These are phyloP conservation scores for Drepanosiphum platanoidis DNA, from an alignment of 2,888 invertebrate species.

Conservation along the genomic window DNA sequence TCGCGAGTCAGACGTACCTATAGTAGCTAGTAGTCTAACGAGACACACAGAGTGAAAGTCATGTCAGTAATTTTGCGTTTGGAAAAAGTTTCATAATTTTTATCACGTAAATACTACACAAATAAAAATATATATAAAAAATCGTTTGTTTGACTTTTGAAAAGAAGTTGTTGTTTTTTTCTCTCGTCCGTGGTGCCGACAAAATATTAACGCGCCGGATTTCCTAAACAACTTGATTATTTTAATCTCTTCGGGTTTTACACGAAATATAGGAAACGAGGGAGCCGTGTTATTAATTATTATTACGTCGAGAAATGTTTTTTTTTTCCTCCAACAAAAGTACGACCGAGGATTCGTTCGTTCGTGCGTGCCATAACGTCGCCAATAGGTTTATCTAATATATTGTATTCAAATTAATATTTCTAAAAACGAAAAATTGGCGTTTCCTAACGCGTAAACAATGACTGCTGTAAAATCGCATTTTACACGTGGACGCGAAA, in stretches of 20 bases:
- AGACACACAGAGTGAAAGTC: no score
- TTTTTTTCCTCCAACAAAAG: neutral
- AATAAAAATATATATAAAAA: no score
- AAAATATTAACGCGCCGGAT: slow-evolving; percentile 22
- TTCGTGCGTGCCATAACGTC: neutral
- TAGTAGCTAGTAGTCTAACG: no score
- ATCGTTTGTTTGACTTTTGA: neutral
- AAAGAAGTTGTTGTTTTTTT: neutral
- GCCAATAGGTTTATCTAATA: neutral
- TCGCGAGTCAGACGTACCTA: no score
- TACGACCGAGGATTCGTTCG: neutral
- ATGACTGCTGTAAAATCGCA: slow-evolving; percentile 17
- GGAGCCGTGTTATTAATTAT: slow-evolving; percentile 18
- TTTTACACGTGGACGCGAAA: neutral
- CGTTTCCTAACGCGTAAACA: neutral
- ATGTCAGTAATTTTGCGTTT: no score
- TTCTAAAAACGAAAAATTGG: neutral
- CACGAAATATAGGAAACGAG: neutral
- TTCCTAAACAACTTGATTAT: slow-evolving; percentile 33
- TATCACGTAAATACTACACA: no score
- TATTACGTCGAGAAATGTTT: neutral
- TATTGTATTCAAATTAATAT: slow-evolving; percentile 3
- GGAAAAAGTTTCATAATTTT: no score
- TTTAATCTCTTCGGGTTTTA: neutral
- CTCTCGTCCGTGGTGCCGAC: neutral